These are phyloP conservation scores for Trachelipus rathkii DNA, from an alignment of 1,140 invertebrate species.

Conservation along the genomic window DNA sequence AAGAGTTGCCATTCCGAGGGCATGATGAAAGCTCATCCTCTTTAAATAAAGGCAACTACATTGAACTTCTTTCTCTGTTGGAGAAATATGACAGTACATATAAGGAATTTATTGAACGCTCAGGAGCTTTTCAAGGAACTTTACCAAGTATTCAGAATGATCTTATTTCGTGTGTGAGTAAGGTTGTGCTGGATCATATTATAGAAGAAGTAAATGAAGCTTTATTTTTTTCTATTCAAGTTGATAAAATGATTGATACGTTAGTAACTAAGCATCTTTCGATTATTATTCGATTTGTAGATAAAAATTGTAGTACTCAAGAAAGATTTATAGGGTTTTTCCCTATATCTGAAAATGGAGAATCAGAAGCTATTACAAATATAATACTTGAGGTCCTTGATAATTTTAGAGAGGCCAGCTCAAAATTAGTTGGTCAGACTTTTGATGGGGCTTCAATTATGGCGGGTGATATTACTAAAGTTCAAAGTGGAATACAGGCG, in stretches of 20 bases:
- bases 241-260: neutral
- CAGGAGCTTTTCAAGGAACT: constrained; percentile 2
- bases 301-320: neutral
- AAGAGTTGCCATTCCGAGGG: neutral
- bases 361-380: neutral
- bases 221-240: neutral
- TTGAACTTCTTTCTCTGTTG: neutral
- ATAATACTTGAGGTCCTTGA: neutral
- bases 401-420: neutral
- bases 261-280: neutral
- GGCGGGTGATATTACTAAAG: neutral
- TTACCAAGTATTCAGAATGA: neutral
- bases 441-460: neutral
- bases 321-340: neutral
- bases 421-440: neutral
- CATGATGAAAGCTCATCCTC: neutral
- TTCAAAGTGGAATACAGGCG: neutral
- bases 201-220: neutral
- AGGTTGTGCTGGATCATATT: neutral
- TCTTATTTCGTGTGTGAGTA: neutral
- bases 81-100: neutral
- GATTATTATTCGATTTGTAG: neutral
- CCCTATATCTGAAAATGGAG: neutral
- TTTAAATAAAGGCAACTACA: constrained; percentile 1
- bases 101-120: neutral